A percentile compares a stretch with the other conserved stretches of the same genome.
Evolutionary conservation across 2,797 vertebrate genomes (phyloP).

Genomic region (Labroides dimidiatus): DNA sequence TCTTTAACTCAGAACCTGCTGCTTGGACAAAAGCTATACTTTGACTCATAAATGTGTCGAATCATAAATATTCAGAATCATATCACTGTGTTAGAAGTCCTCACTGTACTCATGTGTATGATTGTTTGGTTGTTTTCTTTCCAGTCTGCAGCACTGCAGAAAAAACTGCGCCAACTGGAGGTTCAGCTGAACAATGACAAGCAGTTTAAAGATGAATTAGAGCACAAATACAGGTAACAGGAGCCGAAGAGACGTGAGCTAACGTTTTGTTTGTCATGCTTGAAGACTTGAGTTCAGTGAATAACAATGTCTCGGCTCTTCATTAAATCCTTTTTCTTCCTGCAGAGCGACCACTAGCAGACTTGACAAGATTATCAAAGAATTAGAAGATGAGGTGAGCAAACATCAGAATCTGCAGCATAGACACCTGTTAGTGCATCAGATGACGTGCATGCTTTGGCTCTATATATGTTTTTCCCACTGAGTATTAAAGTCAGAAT

Average conservation of each 20-base stretch:
- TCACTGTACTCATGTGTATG: not conserved
- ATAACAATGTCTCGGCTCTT: not conserved
- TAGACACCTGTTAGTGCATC: constrained; percentile 4
- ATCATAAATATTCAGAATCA: no score
- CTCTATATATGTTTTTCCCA: constrained; percentile 17
- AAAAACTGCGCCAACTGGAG: constrained; percentile 91
- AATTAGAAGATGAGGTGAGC: constrained; percentile 95
- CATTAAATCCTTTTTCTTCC: not conserved
- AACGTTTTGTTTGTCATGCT: not conserved
- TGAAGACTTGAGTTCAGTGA: no score
- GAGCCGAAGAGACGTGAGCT: not conserved
- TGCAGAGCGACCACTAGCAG: constrained; percentile 87
- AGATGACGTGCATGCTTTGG: not conserved
- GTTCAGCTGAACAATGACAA: constrained; percentile 92
- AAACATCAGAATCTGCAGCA: not conserved
- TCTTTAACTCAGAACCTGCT: constrained; percentile 1
- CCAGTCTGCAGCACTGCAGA: constrained; percentile 89
- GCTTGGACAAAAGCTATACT: not conserved
- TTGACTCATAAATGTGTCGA: not conserved
- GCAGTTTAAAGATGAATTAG: constrained; percentile 93
- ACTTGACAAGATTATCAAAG: constrained; percentile 93
- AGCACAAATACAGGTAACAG: constrained; percentile 86
- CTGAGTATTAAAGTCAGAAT: constrained; percentile 25
- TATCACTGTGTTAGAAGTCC: no score
- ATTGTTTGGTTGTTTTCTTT: constrained; percentile 8